These are phyloP conservation scores for Amorpha juglandis DNA, from an alignment of 2,888 invertebrate genomes.

Conservation along the genomic window DNA sequence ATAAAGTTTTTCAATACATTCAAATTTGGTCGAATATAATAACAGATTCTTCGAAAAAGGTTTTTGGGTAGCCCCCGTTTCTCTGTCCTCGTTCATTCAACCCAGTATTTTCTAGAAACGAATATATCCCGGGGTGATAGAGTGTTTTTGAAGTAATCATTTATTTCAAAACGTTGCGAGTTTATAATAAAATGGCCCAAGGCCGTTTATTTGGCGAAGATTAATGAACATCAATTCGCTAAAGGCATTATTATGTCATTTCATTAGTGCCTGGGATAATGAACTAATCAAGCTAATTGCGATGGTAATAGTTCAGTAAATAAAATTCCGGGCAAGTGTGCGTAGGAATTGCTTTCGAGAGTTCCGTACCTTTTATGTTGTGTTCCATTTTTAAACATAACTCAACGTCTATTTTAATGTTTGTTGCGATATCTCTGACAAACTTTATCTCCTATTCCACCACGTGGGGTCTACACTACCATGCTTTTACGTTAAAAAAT, in stretches of 20 bases:
- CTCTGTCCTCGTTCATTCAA: constrained; percentile 42
- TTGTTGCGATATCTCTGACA: no score
- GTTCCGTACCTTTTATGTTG: neutral
- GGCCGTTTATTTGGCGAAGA: constrained; percentile 9
- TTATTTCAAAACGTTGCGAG: constrained; percentile 13
- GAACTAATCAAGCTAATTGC: constrained; percentile 8
- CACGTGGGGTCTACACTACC: no score
- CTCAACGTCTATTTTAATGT: no score
- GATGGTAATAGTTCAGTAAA: neutral
- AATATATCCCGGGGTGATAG: constrained; percentile 6
- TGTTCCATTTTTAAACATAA: no score
- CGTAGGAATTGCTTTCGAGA: neutral
- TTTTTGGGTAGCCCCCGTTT: constrained; percentile 49
- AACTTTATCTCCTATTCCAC: no score
- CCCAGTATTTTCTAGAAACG: neutral
- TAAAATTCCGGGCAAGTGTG: neutral
- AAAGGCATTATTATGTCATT: constrained; percentile 21
- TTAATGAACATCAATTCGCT: constrained; percentile 12
- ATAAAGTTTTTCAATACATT: constrained; percentile 43
- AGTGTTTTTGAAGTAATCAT: constrained; percentile 9
- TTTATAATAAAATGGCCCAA: constrained; percentile 14
- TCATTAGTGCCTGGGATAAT: constrained; percentile 14
- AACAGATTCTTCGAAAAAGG: constrained; percentile 53
- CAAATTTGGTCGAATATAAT: constrained; percentile 47
- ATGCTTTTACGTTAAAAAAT: no score